phyloP scores from a whole-genome alignment of 2,888 invertebrate genomes.

The Chirona hameri region DNA sequence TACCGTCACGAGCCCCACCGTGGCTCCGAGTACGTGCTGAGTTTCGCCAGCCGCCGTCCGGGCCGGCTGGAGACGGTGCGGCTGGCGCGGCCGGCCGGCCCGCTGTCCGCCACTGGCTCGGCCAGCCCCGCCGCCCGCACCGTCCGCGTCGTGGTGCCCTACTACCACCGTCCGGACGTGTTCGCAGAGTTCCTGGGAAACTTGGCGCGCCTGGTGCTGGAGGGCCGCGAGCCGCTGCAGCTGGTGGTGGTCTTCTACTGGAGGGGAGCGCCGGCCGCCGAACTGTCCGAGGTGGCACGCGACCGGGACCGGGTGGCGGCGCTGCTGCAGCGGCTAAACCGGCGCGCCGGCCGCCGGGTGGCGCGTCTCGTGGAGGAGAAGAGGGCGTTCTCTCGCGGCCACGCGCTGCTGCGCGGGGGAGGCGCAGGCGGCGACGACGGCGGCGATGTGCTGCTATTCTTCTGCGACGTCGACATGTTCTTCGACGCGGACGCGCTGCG shows the following conservation, averaged over 20 bases:
- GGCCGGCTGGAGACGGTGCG: not conserved
- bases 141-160: not conserved
- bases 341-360: not conserved
- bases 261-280: not conserved
- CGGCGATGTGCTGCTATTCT: slow-evolving; percentile 65
- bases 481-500: slow-evolving; percentile 69
- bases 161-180: not conserved
- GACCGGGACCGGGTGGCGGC: not conserved
- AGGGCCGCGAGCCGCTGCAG: not conserved
- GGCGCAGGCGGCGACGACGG: too few species aligned
- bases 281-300: not conserved
- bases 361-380: not conserved
- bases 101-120: not conserved
- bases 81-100: not conserved
- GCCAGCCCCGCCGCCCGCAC: too few species aligned
- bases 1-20: not conserved
- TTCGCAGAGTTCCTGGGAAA: not conserved
- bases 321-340: not conserved
- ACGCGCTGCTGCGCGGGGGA: slow-evolving; percentile 54
- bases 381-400: not conserved
- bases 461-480: slow-evolving; percentile 76
- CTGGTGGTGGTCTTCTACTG: not conserved
- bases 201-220: not conserved
- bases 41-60: not conserved
- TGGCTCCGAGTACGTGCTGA: not conserved